phyloP scores from a whole-genome alignment of 2,113 vertebrate species.

The Pseudopipra pipra region DNA sequence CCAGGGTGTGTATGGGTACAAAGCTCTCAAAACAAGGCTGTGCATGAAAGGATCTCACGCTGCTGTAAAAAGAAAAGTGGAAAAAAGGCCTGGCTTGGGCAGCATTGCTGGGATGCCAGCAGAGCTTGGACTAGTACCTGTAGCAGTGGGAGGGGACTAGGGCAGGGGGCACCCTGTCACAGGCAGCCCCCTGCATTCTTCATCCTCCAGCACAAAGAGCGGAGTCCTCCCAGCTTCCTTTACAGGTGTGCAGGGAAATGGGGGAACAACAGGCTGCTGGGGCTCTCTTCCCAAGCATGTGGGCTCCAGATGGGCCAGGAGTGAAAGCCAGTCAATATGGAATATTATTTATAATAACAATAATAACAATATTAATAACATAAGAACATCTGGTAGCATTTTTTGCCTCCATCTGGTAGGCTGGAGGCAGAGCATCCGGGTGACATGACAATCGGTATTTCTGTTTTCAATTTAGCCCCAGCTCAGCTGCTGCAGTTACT shows the following conservation, averaged over 20 bases:
- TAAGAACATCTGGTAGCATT: constrained; percentile 55
- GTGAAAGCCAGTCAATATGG: background rate
- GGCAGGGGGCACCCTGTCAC: rapidly evolving
- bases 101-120: rapidly evolving
- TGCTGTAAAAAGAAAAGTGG: background rate
- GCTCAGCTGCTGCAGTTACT: constrained; percentile 34
- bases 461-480: constrained; percentile 54
- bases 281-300: constrained; percentile 16
- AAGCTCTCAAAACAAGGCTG: background rate
- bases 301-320: background rate
- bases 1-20: background rate
- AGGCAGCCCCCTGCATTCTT: background rate
- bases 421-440: constrained; percentile 38
- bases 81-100: background rate
- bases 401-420: background rate
- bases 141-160: rapidly evolving
- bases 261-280: background rate
- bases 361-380: constrained; percentile 68
- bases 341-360: constrained; percentile 67
- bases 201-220: rapidly evolving
- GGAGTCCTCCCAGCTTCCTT: background rate
- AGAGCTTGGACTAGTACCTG: background rate
- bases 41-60: background rate
- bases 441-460: constrained; percentile 18
- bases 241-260: constrained; percentile 22